Conservation (phyloP, 2,113 vertebrate genomes). For the Sakesphorus luctuosus region DNA sequence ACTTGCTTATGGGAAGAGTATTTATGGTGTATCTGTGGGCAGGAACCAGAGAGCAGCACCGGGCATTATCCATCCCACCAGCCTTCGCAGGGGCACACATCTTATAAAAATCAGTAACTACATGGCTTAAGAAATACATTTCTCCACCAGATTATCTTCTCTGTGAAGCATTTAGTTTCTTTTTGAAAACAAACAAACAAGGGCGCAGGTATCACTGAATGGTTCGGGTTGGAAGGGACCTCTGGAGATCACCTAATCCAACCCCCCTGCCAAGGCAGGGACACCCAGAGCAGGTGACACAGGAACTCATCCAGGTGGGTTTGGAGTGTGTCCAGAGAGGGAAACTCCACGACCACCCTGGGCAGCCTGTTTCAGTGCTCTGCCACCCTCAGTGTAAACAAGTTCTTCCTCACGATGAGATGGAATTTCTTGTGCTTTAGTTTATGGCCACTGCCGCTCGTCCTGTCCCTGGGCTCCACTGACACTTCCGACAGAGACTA, state of each 20-base stretch:
- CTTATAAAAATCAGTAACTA: fast-evolving
- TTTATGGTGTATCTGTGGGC: fast-evolving
- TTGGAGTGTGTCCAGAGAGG: too few species aligned
- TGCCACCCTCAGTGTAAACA: not conserved
- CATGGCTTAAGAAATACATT: fast-evolving
- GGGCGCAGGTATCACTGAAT: too few species aligned
- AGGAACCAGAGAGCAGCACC: fast-evolving
- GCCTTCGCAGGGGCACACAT: fast-evolving
- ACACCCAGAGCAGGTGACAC: not conserved
- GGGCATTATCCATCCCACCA: fast-evolving
- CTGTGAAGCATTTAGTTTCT: not conserved
- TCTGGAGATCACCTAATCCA: not conserved
- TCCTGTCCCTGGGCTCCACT: not conserved
- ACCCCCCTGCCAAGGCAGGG: not conserved
- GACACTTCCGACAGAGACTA: not conserved
- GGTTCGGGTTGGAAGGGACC: not conserved
- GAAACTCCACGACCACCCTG: not conserved
- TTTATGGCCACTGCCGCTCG: not conserved
- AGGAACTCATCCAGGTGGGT: too few species aligned
- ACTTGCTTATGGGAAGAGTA: not conserved
- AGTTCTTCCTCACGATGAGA: not conserved
- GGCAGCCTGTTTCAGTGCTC: not conserved
- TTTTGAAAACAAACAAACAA: not conserved
- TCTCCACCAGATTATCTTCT: not conserved
- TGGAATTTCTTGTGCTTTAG: not conserved